These are phyloP conservation scores for Lamellibrachia luymesi DNA, from an alignment of 1,140 invertebrate genomes.

Conservation along the genomic window DNA sequence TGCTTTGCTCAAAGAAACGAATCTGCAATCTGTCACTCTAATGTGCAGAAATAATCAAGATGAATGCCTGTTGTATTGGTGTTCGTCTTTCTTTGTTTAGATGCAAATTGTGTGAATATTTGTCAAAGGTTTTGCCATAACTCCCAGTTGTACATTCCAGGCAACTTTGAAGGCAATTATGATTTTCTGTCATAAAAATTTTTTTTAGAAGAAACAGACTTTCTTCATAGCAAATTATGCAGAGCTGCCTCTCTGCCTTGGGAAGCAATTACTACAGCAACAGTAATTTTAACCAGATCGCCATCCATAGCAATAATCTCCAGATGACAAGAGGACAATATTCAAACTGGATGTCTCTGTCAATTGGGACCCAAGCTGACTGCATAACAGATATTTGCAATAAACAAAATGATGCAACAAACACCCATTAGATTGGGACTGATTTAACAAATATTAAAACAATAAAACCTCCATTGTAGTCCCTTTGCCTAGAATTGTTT, in stretches of 20 bases:
- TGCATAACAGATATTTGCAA: neutral
- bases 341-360: neutral
- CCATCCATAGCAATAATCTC: too few relatives aligned
- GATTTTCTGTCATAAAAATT: neutral
- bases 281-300: too few relatives aligned
- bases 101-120: neutral
- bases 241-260: neutral
- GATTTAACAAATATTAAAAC: neutral
- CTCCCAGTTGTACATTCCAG: neutral
- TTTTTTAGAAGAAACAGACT: neutral
- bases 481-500: neutral
- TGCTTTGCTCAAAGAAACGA: neutral
- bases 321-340: too few relatives aligned
- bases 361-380: neutral
- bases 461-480: neutral
- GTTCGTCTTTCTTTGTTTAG: neutral
- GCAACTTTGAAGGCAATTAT: neutral
- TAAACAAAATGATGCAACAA: neutral
- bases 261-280: neutral
- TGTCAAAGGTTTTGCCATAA: neutral
- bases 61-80: neutral
- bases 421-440: neutral
- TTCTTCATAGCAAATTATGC: neutral
- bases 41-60: slow-evolving; percentile 1
- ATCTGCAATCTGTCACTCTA: neutral